Base-by-base conservation (phyloP, 2,797 vertebrate species). In the Pantherophis vulpinus region DNA sequence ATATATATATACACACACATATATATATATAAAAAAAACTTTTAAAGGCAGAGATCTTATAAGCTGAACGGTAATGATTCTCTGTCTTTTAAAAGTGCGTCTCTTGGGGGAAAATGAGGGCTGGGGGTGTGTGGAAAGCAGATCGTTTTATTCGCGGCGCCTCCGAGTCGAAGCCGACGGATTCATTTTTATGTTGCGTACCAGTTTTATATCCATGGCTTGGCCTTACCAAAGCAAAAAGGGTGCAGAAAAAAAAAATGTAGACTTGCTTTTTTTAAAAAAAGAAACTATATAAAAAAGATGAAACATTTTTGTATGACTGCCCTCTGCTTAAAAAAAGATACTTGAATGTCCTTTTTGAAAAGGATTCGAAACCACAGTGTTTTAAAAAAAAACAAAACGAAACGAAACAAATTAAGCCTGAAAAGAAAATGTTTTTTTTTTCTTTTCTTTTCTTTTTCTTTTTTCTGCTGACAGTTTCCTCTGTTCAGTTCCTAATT, bases 401-500 rank as follows among this genome's bases (percentile, higher is more conserved):
- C 4, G 18, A 18, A 74, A 74, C 5, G 6, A 79, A 79, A 86
- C 61, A 27, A 97, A 97, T 96, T 96, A 97, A 98, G 98, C 98
- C 98, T 98, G 97, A 94, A 88, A 91, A 63, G 42, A 94, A 97
- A 96, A 92, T 86, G 93, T 97, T 86, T 98, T 98, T 97, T 97
- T 96, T 98, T 37, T 10, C 11, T 55, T 27, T 97, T 97, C 98
- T 97, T 98, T 98, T 97, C 88, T 29, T 27, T 27, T 98, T 98
- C 97, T 96, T 98, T 37, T 97, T 97, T 97, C 97, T 95, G 97
- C 97, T 96, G 96, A 98, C 97, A 96, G 93, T 98, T 98, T 98
- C 98, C 98, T 99, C 98, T 98, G 98, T 98, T 98, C 96, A 91
- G 96, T 98, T 98, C 98, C 98, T 98, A 98, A 98, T 97, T 98